Base-by-base conservation (phyloP, 2,113 vertebrate species). In the Erpornis zantholeuca region DNA sequence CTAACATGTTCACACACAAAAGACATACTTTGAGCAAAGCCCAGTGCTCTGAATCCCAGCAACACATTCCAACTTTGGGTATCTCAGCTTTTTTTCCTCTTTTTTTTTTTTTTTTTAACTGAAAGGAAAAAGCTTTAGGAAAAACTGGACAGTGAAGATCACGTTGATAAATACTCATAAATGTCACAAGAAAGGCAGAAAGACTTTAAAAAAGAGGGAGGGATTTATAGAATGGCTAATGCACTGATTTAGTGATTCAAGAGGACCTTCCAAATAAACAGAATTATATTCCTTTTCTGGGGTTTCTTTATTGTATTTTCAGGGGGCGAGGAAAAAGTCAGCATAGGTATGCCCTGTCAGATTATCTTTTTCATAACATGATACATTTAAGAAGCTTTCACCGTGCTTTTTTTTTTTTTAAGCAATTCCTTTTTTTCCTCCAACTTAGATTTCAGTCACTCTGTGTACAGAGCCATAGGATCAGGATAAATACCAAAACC, bases 101-200 rank as follows among this genome's bases (percentile, higher is more conserved):
- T n/a, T 29, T 14, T n/a, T 35, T 14, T 11, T n/a, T 15, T 23
- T 15, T 17, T 29, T 28, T 38, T 60, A 2, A 69, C 36, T 40
- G 21, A 82, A 42, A 42, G 11, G 14, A 42, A 42, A 42, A 42
- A 61, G 80, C 87, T 81, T 88, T 60, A 70, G 70, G n/a, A 36
- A 91, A 81, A 86, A 69, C 53, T 59, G 93, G 94, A 92, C 84
- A 95, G 84, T 77, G 42, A 90, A 79, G 68, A 87, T 68, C 44
- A 29, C 8, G 0, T 64, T 87, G 88, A 82, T 87, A 92, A 96
- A 96, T 24, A 75, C 82, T 66, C 70, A 11, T 61, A 90, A 83
- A 92, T 75, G 78, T 16, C 54, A 77, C 44, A 40, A 88, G 76
- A 80, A 68, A 82, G 15, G 44, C 65, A 82, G 35, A 64, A 64